These are phyloP conservation scores for Clytia hemisphaerica DNA, from an alignment of 30 jellyfish, hydroid and myxozoan species.

Conservation along the genomic window DNA sequence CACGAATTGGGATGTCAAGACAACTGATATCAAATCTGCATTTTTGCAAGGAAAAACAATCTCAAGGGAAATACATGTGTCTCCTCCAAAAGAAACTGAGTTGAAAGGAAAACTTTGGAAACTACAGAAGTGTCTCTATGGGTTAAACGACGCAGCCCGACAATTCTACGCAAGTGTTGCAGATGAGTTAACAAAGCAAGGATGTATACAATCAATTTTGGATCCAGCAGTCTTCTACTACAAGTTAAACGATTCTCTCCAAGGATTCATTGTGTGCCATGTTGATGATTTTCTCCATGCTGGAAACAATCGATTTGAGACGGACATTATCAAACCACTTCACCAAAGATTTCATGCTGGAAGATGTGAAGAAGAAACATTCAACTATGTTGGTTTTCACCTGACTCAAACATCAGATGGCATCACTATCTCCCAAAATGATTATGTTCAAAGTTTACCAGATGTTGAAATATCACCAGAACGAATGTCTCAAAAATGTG, in stretches of 20 bases:
- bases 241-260: no score
- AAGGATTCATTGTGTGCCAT: background rate
- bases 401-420: background rate
- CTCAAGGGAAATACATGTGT: conserved; percentile 16
- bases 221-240: conserved; percentile 20
- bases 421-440: conserved; percentile 8
- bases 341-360: conserved; percentile 12
- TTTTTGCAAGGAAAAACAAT: conserved; percentile 30
- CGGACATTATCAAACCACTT: background rate
- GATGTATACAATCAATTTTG: background rate
- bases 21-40: conserved; percentile 27
- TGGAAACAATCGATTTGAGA: conserved; percentile 3
- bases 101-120: conserved; percentile 4
- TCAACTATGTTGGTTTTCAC: conserved; percentile 14
- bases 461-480: background rate
- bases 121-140: conserved; percentile 5
- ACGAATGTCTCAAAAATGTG: conserved; percentile 5
- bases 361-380: background rate
- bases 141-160: conserved; percentile 28
- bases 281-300: conserved; percentile 24
- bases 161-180: conserved; percentile 9
- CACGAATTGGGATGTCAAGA: background rate
- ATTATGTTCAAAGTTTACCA: no score
- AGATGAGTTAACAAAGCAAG: conserved; percentile 1
- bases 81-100: conserved; percentile 36